Evolutionary conservation across 2,797 vertebrate genomes (phyloP), one percentile per base, ranked within the genome.

Genomic region (Lacerta viridis): DNA sequence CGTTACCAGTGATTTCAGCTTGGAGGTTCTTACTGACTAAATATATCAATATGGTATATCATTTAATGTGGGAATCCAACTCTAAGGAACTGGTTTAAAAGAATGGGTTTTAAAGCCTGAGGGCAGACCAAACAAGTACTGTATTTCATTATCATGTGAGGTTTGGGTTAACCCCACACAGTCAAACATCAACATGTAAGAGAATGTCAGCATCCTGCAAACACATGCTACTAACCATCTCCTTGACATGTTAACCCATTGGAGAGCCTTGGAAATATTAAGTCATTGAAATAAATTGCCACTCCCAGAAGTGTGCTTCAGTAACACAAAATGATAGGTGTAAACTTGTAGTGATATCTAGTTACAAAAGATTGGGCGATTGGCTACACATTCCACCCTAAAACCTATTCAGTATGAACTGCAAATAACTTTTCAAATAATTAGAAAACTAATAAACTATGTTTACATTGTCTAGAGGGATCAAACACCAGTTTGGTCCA

Each of bases 281-380:
- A 33, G 66, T 75, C 0, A 1, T 61, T 79, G n/a, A 77, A 2
- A 4, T 27, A 39, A 27, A 4, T 4, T 3, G 41, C 2, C 2
- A 43, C 33, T 25, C 86, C 76, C 7, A n/a, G 0, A 2, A 89
- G 86, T 69, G 15, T 0, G 75, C 64, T 80, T 8, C 6, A 80
- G n/a, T 39, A 89, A 64, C 25, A 36, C 17, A 59, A 64, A 41
- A 43, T 55, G 15, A 20, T 76, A 71, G 59, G 72, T 27, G 20
- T 1, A 2, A 0, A 68, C 61, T 88, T 9, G 7, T 3, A 82
- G 46, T 61, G 0, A 1, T 1, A 88, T 83, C 77, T 9, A 71
- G 75, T 64, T 4, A 50, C 0, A 1, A 78, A 80, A 74, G 84
- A 43, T 84, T 83, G 89, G 93, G 94, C 87, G 0, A 3, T 6